These are phyloP conservation scores for Antigone vipio DNA, from an alignment of 2,113 vertebrate species.

Conservation along the genomic window DNA sequence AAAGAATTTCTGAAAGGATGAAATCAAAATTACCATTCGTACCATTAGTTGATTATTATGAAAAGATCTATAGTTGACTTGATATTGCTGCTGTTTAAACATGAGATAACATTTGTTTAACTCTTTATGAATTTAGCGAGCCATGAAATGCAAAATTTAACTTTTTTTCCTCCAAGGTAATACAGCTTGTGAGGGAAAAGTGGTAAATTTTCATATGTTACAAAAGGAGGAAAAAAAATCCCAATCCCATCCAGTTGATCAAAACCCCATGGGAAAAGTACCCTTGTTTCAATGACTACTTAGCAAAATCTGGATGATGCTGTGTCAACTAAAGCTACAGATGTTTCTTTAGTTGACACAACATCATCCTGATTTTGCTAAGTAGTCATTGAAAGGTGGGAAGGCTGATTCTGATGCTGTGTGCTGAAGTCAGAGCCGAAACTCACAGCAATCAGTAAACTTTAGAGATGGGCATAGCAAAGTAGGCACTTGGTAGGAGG, in stretches of 20 bases:
- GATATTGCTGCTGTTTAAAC: background rate
- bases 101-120: background rate
- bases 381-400: too few species aligned
- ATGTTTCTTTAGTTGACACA: too few species aligned
- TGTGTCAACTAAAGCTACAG: background rate
- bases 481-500: background rate
- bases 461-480: background rate
- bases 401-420: background rate
- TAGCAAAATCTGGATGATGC: background rate
- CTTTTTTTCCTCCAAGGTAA: background rate
- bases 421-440: background rate
- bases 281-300: background rate
- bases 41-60: background rate
- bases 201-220: background rate
- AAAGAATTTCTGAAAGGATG: background rate
- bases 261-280: background rate
- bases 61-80: background rate
- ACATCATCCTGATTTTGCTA: too few species aligned
- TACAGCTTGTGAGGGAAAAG: background rate
- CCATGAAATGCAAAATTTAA: background rate
- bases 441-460: background rate
- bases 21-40: background rate
- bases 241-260: rapidly evolving
- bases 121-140: background rate
- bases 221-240: background rate